phyloP scores from a whole-genome alignment of 1,140 invertebrate genomes.

The Halesus radiatus region DNA sequence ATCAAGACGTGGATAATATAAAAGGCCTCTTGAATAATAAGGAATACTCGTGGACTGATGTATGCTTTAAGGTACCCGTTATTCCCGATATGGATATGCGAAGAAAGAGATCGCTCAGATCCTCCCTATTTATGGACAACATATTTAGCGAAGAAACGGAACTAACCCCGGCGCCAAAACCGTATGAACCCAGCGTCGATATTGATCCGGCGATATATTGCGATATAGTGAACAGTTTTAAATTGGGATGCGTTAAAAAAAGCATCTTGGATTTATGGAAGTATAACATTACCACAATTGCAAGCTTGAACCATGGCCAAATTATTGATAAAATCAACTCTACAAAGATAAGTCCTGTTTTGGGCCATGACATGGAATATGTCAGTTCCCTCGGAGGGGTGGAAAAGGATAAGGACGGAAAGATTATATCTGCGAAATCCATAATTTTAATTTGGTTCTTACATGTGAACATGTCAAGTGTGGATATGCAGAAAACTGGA shows the following conservation, averaged over 20 bases:
- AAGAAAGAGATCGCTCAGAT: not conserved
- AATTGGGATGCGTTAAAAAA: conserved; percentile 73
- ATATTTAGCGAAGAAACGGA: conserved; percentile 58
- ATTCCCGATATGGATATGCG: conserved; percentile 39
- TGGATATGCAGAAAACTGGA: conserved; percentile 75
- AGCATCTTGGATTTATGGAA: conserved; percentile 82
- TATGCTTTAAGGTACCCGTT: conserved; percentile 76
- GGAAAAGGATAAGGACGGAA: conserved; percentile 71
- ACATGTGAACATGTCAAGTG: conserved; percentile 76
- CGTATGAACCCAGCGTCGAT: conserved; percentile 71
- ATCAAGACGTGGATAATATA: conserved; percentile 61
- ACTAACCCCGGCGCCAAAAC: conserved; percentile 59
- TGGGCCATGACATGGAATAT: conserved; percentile 77
- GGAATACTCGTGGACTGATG: conserved; percentile 71
- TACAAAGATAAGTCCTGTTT: conserved; percentile 72
- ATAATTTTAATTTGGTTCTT: conserved; percentile 76
- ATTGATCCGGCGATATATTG: conserved; percentile 72
- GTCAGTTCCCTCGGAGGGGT: conserved; percentile 76
- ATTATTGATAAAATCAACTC: conserved; percentile 76
- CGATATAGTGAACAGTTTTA: conserved; percentile 70
- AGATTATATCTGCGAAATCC: conserved; percentile 76
- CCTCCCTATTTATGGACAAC: conserved; percentile 47
- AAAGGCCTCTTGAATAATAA: conserved; percentile 60
- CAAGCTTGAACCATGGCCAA: conserved; percentile 72
- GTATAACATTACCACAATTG: conserved; percentile 71